Conservation (phyloP, 2,797 vertebrate species). For the Sebastiscus tertius region DNA sequence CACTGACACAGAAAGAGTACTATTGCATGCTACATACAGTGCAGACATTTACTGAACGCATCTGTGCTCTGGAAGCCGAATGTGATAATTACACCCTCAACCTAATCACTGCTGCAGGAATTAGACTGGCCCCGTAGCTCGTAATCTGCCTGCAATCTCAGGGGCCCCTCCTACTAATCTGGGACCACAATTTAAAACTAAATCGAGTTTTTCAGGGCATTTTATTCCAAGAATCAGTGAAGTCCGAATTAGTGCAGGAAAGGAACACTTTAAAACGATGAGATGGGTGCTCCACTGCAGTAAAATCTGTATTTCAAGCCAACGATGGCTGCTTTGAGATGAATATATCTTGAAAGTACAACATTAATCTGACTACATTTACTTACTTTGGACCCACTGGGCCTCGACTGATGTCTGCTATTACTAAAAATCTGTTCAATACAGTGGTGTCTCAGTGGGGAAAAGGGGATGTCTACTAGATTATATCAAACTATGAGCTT, state of each 20-base stretch:
- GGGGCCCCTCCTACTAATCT: conserved; percentile 34
- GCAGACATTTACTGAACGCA: not conserved
- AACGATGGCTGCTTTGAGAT: conserved; percentile 22
- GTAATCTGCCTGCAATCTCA: conserved; percentile 48
- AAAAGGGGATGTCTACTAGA: not conserved
- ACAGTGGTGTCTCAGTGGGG: not conserved
- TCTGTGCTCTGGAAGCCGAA: conserved; percentile 9
- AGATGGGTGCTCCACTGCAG: not conserved
- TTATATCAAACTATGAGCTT: not conserved
- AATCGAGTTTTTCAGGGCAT: not conserved
- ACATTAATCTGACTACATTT: conserved; percentile 27
- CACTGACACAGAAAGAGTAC: conserved; percentile 66
- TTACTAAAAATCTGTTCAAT: not conserved
- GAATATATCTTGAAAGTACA: conserved; percentile 9
- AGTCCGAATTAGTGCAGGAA: not conserved
- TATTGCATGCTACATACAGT: not conserved
- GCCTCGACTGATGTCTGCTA: not conserved
- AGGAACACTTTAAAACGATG: not conserved
- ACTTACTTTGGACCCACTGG: conserved; percentile 3
- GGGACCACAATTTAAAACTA: conserved; percentile 19
- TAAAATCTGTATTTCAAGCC: conserved; percentile 31
- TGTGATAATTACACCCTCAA: conserved; percentile 48
- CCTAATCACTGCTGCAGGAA: conserved; percentile 50
- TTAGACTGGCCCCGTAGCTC: conserved; percentile 29
- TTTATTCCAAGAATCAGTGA: not conserved